phyloP scores from a whole-genome alignment of 2,888 invertebrate species.

The Megastigmus dorsalis region DNA sequence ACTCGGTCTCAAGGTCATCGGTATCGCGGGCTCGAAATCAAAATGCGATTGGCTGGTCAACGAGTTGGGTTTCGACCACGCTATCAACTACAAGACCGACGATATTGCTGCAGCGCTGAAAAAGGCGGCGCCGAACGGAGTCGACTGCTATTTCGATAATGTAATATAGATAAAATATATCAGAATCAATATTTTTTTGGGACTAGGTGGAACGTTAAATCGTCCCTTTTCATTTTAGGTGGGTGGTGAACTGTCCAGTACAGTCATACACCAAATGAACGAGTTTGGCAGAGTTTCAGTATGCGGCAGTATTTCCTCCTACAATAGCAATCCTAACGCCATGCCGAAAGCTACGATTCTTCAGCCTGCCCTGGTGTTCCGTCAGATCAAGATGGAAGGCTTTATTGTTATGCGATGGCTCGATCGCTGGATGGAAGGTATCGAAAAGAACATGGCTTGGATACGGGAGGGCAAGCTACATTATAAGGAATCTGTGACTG shows the following conservation, averaged over 20 bases:
- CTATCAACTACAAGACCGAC: slow-evolving; percentile 83
- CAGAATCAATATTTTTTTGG: too few relatives aligned
- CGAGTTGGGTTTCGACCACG: slow-evolving; percentile 81
- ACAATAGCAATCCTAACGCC: too few relatives aligned
- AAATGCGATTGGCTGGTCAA: slow-evolving; percentile 82
- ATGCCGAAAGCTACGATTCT: slow-evolving; percentile 76
- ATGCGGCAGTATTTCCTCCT: slow-evolving; percentile 81
- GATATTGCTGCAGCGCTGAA: slow-evolving; percentile 77
- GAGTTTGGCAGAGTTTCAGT: slow-evolving; percentile 78
- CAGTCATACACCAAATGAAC: slow-evolving; percentile 80
- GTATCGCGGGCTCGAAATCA: slow-evolving; percentile 82
- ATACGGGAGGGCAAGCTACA: slow-evolving; percentile 82
- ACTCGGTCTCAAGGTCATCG: slow-evolving; percentile 81
- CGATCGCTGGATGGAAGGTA: slow-evolving; percentile 79
- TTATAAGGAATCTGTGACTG: slow-evolving; percentile 81
- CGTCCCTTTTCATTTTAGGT: slow-evolving; percentile 76
- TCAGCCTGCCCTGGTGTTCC: slow-evolving; percentile 77
- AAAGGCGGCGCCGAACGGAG: slow-evolving; percentile 81
- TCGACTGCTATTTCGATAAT: slow-evolving; percentile 87
- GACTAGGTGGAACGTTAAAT: too few relatives aligned
- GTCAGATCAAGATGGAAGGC: slow-evolving; percentile 80
- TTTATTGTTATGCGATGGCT: slow-evolving; percentile 78
- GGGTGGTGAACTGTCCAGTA: slow-evolving; percentile 80
- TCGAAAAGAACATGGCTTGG: slow-evolving; percentile 80
- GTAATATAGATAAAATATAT: too few relatives aligned